Conservation (phyloP, 1,140 invertebrate species). For the Meloidogyne exigua region DNA sequence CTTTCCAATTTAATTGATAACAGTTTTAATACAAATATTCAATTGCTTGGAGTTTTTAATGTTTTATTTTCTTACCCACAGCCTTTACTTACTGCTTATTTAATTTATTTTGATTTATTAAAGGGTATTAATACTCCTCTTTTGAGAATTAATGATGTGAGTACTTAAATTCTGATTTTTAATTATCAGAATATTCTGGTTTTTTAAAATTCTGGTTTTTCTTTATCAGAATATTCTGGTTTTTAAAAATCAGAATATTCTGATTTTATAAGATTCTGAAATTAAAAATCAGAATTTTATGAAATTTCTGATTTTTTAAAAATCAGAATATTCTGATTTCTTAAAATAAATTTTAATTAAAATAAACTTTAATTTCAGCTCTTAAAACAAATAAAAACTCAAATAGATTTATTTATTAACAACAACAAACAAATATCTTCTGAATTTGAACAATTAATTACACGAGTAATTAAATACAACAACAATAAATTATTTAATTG, state of each 20-base stretch:
- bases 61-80: constrained; percentile 83
- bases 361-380: not conserved
- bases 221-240: too few relatives aligned
- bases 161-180: not conserved
- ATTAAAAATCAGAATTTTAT: too few relatives aligned
- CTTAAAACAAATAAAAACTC: not conserved
- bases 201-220: too few relatives aligned
- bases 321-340: too few relatives aligned
- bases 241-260: too few relatives aligned
- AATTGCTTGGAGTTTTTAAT: constrained; percentile 81
- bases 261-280: too few relatives aligned
- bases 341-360: not conserved
- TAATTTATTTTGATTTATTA: constrained; percentile 71
- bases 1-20: constrained; percentile 81
- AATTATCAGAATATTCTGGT: too few relatives aligned
- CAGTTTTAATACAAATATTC: constrained; percentile 80
- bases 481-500: not conserved
- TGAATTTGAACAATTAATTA: not conserved
- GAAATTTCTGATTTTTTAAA: too few relatives aligned
- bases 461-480: not conserved
- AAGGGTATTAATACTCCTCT: constrained; percentile 21
- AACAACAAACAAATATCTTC: not conserved
- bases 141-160: constrained; percentile 10
- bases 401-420: not conserved
- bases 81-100: constrained; percentile 79